Conservation (phyloP, 2,797 vertebrate species). For the Heliangelus exortis region DNA sequence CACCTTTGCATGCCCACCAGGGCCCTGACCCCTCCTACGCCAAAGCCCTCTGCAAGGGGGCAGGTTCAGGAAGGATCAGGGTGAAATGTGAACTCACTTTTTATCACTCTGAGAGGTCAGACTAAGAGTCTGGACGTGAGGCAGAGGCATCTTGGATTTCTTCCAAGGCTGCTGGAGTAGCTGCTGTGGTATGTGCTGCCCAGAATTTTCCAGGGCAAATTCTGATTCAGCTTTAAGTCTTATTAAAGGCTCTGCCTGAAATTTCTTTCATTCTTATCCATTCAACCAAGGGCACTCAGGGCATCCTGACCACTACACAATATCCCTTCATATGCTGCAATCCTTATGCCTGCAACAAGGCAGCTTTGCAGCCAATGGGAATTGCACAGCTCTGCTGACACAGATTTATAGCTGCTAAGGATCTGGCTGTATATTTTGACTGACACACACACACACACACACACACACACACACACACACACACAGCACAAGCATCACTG, state of each 20-base stretch:
- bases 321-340: background rate
- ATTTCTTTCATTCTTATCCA: conserved; percentile 38
- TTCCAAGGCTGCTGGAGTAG: conserved; percentile 54
- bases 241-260: conserved; percentile 43
- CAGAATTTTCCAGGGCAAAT: conserved; percentile 57
- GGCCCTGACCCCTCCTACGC: conserved; percentile 40
- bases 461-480: background rate
- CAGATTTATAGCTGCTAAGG: background rate
- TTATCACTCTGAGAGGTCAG: conserved; percentile 62
- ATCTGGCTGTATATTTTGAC: background rate
- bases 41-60: conserved; percentile 47
- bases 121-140: conserved; percentile 47
- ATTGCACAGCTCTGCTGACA: conserved; percentile 1
- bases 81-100: conserved; percentile 61
- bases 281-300: conserved; percentile 41
- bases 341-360: background rate
- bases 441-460: conserved; percentile 5
- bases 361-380: conserved; percentile 5
- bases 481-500: background rate
- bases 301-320: conserved; percentile 4
- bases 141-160: conserved; percentile 56
- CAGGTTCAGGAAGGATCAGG: conserved; percentile 60
- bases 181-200: conserved; percentile 44
- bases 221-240: conserved; percentile 51
- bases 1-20: conserved; percentile 53